Conservation (phyloP, 2,797 vertebrate species). For the Thripadectes ignobilis region DNA sequence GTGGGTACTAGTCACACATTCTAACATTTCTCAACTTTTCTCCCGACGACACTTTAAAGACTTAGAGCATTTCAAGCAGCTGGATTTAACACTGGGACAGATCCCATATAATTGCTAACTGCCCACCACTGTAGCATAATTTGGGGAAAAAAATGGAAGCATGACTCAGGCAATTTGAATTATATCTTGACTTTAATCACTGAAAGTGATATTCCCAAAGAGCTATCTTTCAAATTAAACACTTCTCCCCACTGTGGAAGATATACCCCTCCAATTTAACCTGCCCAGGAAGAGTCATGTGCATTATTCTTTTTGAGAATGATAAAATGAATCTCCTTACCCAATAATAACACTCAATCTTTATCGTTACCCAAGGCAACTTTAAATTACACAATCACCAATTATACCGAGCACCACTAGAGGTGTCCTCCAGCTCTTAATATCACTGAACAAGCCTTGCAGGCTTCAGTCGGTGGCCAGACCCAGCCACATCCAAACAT, state of each 20-base stretch:
- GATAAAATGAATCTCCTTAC: not conserved
- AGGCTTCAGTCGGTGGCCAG: not conserved
- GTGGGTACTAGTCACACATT: not conserved
- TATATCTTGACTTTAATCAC: not conserved
- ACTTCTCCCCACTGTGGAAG: not conserved
- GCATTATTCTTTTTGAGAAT: not conserved
- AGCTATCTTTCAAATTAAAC: not conserved
- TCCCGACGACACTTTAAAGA: not conserved
- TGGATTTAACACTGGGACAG: not conserved
- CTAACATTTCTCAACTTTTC: not conserved
- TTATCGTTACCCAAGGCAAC: not conserved
- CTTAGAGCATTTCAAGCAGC: not conserved
- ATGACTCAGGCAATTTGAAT: conserved; percentile 14
- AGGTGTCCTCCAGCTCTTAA: not conserved
- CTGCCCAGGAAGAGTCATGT: not conserved
- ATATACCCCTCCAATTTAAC: not conserved
- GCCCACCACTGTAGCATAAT: not conserved
- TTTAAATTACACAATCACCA: not conserved
- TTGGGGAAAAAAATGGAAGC: not conserved
- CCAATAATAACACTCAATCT: not conserved
- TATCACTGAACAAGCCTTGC: not conserved
- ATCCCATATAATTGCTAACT: not conserved
- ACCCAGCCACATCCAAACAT: not conserved
- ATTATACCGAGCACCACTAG: accelerated
- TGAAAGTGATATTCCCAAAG: not conserved